Evolutionary conservation across 2,113 vertebrate genomes (phyloP), one percentile per base, ranked within the genome.

Genomic region (Eudyptes chrysolophus): DNA sequence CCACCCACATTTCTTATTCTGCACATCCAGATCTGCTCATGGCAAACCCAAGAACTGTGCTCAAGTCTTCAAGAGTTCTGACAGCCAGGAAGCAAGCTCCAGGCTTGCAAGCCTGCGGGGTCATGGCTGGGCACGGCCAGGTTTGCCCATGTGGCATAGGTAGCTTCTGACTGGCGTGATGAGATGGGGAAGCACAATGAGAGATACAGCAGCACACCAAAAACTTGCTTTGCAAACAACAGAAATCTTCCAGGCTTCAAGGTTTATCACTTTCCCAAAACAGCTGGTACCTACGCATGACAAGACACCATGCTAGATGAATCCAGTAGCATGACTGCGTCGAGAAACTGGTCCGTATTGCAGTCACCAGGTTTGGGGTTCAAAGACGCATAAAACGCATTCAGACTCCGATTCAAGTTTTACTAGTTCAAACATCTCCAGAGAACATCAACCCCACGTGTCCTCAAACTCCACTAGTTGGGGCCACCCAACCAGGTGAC

Each of bases 261-360:
- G 20, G 11, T 21, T 57, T 32, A 69, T 13, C 24, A 18, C 40
- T 36, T 75, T 20, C 38, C 78, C 42, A 7, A 65, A 96, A 7
- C 27, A 78, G 44, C 27, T 64, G 44, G 29, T 60, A 79, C 18
- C 38, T 26, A 18, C 0, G 0, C 1, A 6, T 4, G 38, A 48
- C 16, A 87, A 77, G 30, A 46, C 29, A 68, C 7, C 32, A 30
- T 0, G 1, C 5, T 11, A 46, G 60, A 64, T 17, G 15, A 78
- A 52, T 32, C 64, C 34, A 65, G 25, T 6, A n/a, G 7, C 5
- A 13, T 0, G 11, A 30, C n/a, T 61, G 5, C 5, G 25, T 11
- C 26, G 38, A 85, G 46, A 55, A 79, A 75, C 32, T 25, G 22
- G 30, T 16, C 40, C 2, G 0, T 8, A 34, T 4, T 36, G 30